Evolutionary conservation across 2,113 vertebrate genomes (phyloP).

Genomic region (Ptychochromis oligacanthus): DNA sequence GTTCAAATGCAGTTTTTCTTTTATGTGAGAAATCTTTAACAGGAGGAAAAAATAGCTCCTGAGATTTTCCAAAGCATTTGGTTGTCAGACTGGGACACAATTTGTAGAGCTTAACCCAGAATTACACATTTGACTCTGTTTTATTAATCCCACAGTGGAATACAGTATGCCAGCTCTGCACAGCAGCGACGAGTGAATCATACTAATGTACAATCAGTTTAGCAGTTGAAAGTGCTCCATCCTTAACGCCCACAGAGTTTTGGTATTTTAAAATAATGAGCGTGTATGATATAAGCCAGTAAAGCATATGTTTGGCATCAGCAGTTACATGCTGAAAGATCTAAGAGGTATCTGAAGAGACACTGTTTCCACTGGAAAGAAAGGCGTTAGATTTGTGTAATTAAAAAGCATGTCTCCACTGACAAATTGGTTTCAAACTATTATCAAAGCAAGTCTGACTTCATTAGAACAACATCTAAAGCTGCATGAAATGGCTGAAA

Average conservation of each 20-base stretch:
- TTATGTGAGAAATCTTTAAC: constrained; percentile 36
- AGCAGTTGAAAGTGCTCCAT: not conserved
- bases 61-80: constrained; percentile 60
- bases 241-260: not conserved
- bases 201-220: constrained; percentile 28
- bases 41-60: constrained; percentile 10
- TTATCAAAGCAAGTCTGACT: not conserved
- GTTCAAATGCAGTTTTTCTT: constrained; percentile 16
- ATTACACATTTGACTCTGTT: constrained; percentile 65
- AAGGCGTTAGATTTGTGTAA: not conserved
- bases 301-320: not conserved
- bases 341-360: not conserved
- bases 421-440: not conserved
- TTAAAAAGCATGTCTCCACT: not conserved
- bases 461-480: not conserved
- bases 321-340: constrained; percentile 3
- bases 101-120: constrained; percentile 73
- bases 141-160: constrained; percentile 70
- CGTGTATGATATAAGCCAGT: not conserved
- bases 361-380: constrained; percentile 10
- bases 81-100: constrained; percentile 63
- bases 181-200: constrained; percentile 15
- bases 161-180: constrained; percentile 25
- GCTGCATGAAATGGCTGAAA: constrained; percentile 8
- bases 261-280: constrained; percentile 13